Evolutionary conservation across 1,140 invertebrate genomes (phyloP).

Genomic region (Sarcophaga bullata): DNA sequence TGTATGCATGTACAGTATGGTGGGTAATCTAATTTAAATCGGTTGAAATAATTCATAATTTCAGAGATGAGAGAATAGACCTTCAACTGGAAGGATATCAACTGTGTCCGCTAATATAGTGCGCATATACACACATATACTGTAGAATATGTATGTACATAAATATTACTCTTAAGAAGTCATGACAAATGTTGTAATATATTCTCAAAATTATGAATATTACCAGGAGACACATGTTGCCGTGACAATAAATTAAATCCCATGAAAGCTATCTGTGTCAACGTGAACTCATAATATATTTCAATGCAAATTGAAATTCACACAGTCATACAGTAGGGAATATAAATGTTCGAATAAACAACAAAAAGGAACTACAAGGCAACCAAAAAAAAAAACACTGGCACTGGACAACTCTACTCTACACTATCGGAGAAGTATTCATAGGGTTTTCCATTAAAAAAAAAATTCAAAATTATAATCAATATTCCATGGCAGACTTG

Average conservation of each 20-base stretch:
- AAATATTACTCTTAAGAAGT: not conserved
- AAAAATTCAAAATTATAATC: too few relatives aligned
- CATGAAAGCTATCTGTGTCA: not conserved
- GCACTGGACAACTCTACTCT: not conserved
- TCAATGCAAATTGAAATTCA: slow-evolving; percentile 15
- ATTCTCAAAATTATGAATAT: slow-evolving; percentile 1
- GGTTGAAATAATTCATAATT: too few relatives aligned
- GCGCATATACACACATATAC: too few relatives aligned
- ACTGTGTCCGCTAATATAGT: too few relatives aligned
- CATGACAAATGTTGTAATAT: slow-evolving; percentile 1
- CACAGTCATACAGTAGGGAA: not conserved
- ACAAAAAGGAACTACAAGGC: not conserved
- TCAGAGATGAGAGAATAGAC: too few relatives aligned
- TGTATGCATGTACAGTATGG: too few relatives aligned
- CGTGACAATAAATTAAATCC: not conserved
- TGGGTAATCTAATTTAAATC: too few relatives aligned
- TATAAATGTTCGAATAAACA: not conserved
- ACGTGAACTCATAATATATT: not conserved
- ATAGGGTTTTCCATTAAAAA: too few relatives aligned
- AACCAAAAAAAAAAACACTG: not conserved
- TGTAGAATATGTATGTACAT: too few relatives aligned
- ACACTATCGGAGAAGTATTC: not conserved
- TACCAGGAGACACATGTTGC: slow-evolving; percentile 8
- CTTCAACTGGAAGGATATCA: too few relatives aligned
- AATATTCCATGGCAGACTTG: too few relatives aligned